phyloP scores from a whole-genome alignment of 2,113 vertebrate species.

The Silurus asotus region DNA sequence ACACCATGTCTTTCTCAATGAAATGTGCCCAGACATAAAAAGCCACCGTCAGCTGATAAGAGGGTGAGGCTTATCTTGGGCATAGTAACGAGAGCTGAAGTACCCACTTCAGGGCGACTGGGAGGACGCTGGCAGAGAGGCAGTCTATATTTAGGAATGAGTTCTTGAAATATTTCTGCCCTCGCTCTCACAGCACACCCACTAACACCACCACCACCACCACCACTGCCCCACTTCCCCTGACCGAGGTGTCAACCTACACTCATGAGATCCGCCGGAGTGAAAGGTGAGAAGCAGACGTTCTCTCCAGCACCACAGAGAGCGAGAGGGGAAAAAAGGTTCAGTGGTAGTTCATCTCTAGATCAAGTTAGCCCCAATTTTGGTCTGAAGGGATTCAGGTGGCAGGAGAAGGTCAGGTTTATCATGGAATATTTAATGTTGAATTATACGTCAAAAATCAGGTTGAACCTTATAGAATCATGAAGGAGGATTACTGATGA shows the following conservation, averaged over 20 bases:
- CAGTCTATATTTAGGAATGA: conserved; percentile 67
- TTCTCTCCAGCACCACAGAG: conserved; percentile 57
- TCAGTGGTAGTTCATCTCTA: conserved; percentile 44
- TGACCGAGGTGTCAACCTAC: conserved; percentile 44
- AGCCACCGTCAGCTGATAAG: conserved; percentile 33
- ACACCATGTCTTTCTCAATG: not conserved
- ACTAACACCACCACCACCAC: conserved; percentile 35
- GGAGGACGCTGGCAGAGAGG: conserved; percentile 42
- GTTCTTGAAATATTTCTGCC: conserved; percentile 52
- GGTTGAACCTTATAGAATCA: not conserved
- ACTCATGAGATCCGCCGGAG: conserved; percentile 30
- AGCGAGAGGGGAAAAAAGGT: not conserved
- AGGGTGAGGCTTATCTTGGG: conserved; percentile 54
- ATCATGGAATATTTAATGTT: not conserved
- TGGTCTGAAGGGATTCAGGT: conserved; percentile 36
- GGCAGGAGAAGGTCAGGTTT: not conserved
- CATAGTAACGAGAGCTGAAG: conserved; percentile 57
- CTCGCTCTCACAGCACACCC: conserved; percentile 2
- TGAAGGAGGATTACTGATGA: not conserved
- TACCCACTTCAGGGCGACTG: conserved; percentile 54
- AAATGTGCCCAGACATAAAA: not conserved
- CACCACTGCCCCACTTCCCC: conserved; percentile 31
- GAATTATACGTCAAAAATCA: not conserved
- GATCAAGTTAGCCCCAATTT: conserved; percentile 55
- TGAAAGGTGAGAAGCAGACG: conserved; percentile 61